These are phyloP conservation scores for Pempheris klunzingeri DNA, from an alignment of 2,797 vertebrate species.

Conservation along the genomic window DNA sequence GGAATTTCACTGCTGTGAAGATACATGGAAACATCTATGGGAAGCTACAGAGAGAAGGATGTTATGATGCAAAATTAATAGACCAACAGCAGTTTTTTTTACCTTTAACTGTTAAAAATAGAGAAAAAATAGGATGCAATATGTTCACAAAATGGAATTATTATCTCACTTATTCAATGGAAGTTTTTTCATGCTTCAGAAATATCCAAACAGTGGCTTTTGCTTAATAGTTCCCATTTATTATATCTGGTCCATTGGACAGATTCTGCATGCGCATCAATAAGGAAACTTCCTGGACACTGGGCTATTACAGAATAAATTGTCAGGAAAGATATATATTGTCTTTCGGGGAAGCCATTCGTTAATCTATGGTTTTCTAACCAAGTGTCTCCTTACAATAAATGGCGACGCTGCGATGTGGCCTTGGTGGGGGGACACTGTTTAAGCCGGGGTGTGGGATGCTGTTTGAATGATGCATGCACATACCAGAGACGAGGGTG, in stretches of 20 bases:
- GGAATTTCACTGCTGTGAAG: not conserved
- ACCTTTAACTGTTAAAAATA: not conserved
- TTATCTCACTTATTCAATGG: not conserved
- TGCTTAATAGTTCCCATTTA: not conserved
- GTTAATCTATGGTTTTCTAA: slow-evolving; percentile 71
- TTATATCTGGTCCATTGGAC: slow-evolving; percentile 9
- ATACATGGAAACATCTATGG: not conserved
- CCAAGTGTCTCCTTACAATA: slow-evolving; percentile 64
- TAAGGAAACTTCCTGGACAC: slow-evolving; percentile 20
- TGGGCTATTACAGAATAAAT: slow-evolving; percentile 61
- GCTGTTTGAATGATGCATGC: slow-evolving; percentile 78
- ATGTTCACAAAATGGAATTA: not conserved
- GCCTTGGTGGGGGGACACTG: slow-evolving; percentile 68
- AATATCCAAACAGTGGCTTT: not conserved
- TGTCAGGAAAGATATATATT: slow-evolving; percentile 73
- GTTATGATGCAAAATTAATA: not conserved
- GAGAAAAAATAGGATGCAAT: not conserved
- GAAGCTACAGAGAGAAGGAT: not conserved
- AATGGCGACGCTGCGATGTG: slow-evolving; percentile 58
- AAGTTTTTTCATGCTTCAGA: not conserved
- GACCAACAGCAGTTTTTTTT: not conserved
- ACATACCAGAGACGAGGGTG: slow-evolving; percentile 69
- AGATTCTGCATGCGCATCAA: slow-evolving; percentile 22
- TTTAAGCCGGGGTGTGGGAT: slow-evolving; percentile 40
- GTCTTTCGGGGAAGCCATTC: slow-evolving; percentile 62